Base-by-base conservation (phyloP, 2,888 invertebrate genomes). In the Scaptomyza polygonia region DNA sequence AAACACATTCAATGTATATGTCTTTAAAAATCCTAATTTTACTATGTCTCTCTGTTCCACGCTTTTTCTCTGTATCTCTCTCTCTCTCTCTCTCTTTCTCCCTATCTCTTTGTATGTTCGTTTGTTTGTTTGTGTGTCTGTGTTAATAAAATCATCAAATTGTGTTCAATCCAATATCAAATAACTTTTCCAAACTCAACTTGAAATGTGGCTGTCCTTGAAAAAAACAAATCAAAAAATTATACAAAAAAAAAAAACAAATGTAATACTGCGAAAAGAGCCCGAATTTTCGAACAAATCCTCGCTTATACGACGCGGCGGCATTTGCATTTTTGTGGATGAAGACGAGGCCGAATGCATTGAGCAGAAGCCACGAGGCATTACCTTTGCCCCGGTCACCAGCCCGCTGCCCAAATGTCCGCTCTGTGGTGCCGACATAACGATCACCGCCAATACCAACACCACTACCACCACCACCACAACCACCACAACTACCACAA, bases 321-420 rank as follows among this genome's bases (percentile, higher is more conserved):
- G 92, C 79, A 92, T 92, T 80, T 92, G 91, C 86, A 92, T 92
- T 72, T 92, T 91, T 86, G 91, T 91, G 76, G 91, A 91, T 83
- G 91, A 90, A 74, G 91, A 91, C 62, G 90, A 91, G 71, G 86
- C 89, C 76, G 90, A 90, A 77, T 88, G 80, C 72, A 79, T 89
- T 80, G 91, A 91, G 79, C 88, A 88, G 71, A 88, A 88, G 72
- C 77, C 86, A 39, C 82, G 82, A 21, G 77, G 82, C 70, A 89
- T 90, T 59, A 89, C 71, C 68, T 89, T 90, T 72, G 85, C 85
- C 49, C 73, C 72, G 53, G 77, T 83, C 72, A 48, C 55, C 67
- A 88, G 77, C 75, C 79, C 78, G 74, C 72, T 75, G 67, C 63
- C 79, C 42, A 89, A 87, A 59, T 90, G 90, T 76, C 90, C 83